These are phyloP conservation scores for Ptyas mucosa DNA, from an alignment of 2,113 vertebrate genomes.

Conservation along the genomic window DNA sequence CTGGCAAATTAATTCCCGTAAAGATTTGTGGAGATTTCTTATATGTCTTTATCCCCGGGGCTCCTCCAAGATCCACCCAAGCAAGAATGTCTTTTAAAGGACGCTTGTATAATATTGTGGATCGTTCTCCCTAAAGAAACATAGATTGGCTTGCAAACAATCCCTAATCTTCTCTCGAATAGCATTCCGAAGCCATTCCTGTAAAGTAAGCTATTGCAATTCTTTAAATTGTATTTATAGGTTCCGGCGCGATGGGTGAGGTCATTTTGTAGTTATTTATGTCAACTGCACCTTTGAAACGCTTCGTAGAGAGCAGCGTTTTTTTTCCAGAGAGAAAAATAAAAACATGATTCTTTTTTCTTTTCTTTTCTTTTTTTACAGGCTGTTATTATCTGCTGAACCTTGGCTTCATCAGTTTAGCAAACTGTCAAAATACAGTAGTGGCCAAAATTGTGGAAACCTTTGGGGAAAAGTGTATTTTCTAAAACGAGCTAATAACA, in stretches of 20 bases:
- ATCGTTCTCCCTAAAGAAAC: background rate
- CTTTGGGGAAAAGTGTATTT: no score
- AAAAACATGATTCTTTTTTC: slow-evolving; percentile 30
- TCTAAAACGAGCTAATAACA: no score
- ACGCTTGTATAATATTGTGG: background rate
- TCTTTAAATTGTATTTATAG: slow-evolving; percentile 41
- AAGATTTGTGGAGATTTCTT: background rate
- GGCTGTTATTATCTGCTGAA: slow-evolving; percentile 5
- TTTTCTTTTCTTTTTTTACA: background rate
- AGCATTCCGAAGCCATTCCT: background rate
- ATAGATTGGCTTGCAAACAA: background rate
- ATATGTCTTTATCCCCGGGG: background rate
- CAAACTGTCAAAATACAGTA: background rate
- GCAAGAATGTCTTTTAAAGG: background rate
- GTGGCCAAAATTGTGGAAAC: no score
- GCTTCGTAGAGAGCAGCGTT: slow-evolving; percentile 43
- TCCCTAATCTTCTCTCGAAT: background rate
- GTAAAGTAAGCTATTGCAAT: slow-evolving; percentile 35
- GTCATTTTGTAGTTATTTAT: slow-evolving; percentile 47
- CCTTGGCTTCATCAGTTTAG: slow-evolving; percentile 2
- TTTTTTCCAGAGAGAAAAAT: slow-evolving; percentile 53
- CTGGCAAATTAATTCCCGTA: background rate
- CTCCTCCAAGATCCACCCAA: background rate
- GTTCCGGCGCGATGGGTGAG: slow-evolving; percentile 43
- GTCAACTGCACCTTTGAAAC: slow-evolving; percentile 37